phyloP scores from a whole-genome alignment of 2,113 vertebrate species.

The Sitta europaea region DNA sequence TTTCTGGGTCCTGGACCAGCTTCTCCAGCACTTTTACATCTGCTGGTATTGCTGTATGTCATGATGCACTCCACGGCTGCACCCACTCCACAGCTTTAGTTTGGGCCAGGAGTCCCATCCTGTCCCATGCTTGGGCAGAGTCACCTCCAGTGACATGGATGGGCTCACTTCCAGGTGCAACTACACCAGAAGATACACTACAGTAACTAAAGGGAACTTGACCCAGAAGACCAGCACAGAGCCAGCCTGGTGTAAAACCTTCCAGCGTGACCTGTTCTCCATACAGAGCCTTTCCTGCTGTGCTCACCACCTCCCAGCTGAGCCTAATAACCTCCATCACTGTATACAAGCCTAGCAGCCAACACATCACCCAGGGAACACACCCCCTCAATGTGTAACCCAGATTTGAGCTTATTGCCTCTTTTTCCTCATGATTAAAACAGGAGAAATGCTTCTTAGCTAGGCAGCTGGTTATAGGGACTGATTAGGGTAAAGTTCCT shows the following conservation, averaged over 20 bases:
- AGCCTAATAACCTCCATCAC: neutral
- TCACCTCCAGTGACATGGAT: rapidly evolving
- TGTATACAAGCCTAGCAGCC: neutral
- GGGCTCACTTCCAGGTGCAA: neutral
- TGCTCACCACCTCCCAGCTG: neutral
- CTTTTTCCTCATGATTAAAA: neutral
- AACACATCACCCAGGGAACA: neutral
- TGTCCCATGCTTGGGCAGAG: neutral
- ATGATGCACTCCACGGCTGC: rapidly evolving
- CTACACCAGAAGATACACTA: neutral
- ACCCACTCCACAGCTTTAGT: neutral
- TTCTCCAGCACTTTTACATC: neutral
- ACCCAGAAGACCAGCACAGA: neutral
- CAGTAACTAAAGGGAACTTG: neutral
- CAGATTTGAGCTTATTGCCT: neutral
- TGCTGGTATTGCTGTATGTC: neutral
- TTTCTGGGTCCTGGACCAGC: neutral
- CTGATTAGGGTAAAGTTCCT: neutral
- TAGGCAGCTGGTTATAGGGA: neutral
- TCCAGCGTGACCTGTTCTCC: neutral
- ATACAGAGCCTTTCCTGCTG: neutral
- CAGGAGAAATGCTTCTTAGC: neutral
- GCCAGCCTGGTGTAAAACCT: neutral
- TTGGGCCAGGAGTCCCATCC: neutral
- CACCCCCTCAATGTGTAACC: neutral